These are phyloP conservation scores for Drosophila pullipes DNA, from an alignment of 2,888 invertebrate species.

Conservation along the genomic window DNA sequence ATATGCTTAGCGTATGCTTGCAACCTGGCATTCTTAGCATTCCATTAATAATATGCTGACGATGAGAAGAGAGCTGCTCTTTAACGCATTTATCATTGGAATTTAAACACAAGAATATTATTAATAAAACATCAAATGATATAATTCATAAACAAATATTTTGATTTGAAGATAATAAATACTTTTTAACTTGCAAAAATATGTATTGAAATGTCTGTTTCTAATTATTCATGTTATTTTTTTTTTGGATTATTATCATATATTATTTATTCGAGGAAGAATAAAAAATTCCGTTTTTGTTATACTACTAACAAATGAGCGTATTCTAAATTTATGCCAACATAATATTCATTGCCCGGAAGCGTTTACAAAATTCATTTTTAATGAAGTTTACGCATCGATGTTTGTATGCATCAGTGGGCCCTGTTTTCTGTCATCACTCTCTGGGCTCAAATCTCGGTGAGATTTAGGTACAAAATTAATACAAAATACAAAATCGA, in stretches of 20 bases:
- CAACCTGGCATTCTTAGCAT: conserved; percentile 55
- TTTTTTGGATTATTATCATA: neutral
- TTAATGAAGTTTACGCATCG: conserved; percentile 57
- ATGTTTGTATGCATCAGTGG: neutral
- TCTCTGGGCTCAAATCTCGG: conserved; percentile 55
- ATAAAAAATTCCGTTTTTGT: neutral
- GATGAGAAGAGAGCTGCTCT: neutral
- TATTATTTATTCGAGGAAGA: neutral
- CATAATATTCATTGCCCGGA: neutral
- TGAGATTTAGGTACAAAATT: conserved; percentile 74
- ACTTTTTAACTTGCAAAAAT: neutral
- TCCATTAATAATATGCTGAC: conserved; percentile 57
- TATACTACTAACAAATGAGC: neutral
- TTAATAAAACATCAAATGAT: neutral
- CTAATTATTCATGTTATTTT: neutral
- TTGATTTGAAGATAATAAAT: neutral
- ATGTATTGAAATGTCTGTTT: fast-evolving
- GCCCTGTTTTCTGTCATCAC: conserved; percentile 1
- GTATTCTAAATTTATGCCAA: neutral
- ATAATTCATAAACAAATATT: neutral
- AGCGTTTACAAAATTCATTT: conserved; percentile 57
- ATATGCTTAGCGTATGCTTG: conserved; percentile 45
- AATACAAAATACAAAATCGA: conserved; percentile 75
- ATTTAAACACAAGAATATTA: neutral
- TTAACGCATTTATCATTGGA: neutral